Evolutionary conservation across 2,797 vertebrate genomes (phyloP).

Genomic region (Esox lucius): DNA sequence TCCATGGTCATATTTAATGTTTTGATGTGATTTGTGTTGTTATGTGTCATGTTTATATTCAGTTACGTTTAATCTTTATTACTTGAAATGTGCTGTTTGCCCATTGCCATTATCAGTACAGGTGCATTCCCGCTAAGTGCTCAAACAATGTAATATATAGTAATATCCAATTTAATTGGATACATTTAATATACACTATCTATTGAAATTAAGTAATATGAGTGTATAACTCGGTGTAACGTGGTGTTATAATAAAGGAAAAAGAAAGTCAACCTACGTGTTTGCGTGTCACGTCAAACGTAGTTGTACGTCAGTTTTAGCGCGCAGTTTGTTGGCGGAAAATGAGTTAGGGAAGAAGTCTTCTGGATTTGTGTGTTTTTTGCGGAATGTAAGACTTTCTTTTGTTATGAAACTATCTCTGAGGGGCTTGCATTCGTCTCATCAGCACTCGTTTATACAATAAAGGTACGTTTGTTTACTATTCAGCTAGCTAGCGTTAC

Average conservation of each 20-base stretch:
- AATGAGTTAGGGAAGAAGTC: constrained; percentile 13
- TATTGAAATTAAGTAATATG: neutral
- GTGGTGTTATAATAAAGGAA: neutral
- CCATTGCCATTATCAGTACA: neutral
- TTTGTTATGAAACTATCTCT: neutral
- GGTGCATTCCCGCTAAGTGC: neutral
- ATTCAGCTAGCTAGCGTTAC: constrained; percentile 6
- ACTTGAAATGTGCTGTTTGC: neutral
- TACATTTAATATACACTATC: neutral
- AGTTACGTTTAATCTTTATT: constrained; percentile 1
- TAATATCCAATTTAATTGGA: neutral
- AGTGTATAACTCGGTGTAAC: neutral
- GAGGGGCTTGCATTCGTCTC: neutral
- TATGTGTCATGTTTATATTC: neutral
- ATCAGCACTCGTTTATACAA: constrained; percentile 2
- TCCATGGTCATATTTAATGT: neutral
- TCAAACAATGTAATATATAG: neutral
- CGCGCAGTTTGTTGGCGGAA: constrained; percentile 72
- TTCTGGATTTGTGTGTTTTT: neutral
- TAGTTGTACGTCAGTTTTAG: constrained; percentile 65
- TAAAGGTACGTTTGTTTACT: constrained; percentile 47
- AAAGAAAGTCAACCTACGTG: neutral
- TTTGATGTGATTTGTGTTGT: constrained; percentile 19
- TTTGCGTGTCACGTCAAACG: neutral
- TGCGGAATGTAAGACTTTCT: neutral